Evolutionary conservation across 92 coral and sea anemone species (phyloP), one percentile per base, ranked within the genome.

Genomic region (Paramuricea clavata): DNA sequence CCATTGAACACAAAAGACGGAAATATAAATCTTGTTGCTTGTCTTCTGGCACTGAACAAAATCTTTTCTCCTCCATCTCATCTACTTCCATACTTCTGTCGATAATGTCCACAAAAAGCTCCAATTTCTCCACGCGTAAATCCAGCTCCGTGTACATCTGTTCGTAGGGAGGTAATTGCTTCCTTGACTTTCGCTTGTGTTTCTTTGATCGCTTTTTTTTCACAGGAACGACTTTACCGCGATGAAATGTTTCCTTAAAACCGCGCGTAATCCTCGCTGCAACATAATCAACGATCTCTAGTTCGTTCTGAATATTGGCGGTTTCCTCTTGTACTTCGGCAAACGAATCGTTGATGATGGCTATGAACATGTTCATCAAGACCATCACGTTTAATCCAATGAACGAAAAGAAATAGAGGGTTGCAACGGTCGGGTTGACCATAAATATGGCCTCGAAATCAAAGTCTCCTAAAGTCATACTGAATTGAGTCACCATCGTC

Each of bases 341-440:
- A 21, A 17, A 54, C 25, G 62, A 54, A 23, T 54, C 62, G 62
- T 54, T 54, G 62, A 54, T 54, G 22, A 54, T 54, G 25, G 62
- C 62, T 19, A 54, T 54, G 26, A 54, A 54, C 62, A 54, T 54
- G 62, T 54, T 54, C 62, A 54, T 54, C 2, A 54, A 21, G 23
- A 54, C 62, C 62, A 54, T 54, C 25, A 54, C 62, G 62, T 54
- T 54, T 21, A 54, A 54, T 10, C 62, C 62, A 54, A 54, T 54
- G 27, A 54, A 54, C 11, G 62, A 54, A 54, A 54, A 54, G 62
- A 54, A 54, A 13, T 54, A 54, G 23, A 54, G 62, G 3, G 62
- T 54, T 54, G 62, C 62, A 2, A 54, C 26, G 62, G 62, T 54
- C 21, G 62, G 62, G 26, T 54, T 54, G 25, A 54, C 62, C 62